Evolutionary conservation across 2,797 vertebrate species (phyloP).

Genomic region (Fistularia tabacaria): DNA sequence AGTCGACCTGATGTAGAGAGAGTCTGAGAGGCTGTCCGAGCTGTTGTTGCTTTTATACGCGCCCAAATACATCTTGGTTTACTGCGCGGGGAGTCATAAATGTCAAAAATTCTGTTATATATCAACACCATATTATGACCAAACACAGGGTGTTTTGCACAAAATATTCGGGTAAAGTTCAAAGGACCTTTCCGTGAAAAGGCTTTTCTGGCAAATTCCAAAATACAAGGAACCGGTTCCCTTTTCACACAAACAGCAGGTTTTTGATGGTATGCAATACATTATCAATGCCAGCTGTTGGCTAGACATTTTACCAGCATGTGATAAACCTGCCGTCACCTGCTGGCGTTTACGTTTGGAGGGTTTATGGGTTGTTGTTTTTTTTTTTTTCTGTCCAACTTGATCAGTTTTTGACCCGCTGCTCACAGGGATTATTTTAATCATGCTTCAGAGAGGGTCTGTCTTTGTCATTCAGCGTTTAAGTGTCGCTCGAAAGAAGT

Average conservation of each 20-base stretch:
- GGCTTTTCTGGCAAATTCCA: slow-evolving; percentile 13
- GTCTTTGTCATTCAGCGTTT: too few species aligned
- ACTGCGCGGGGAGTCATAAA: slow-evolving; percentile 54
- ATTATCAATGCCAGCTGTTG: too few species aligned
- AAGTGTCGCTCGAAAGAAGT: too few species aligned
- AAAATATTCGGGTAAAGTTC: slow-evolving; percentile 58
- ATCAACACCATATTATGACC: slow-evolving; percentile 45
- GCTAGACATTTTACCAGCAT: too few species aligned
- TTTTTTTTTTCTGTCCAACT: too few species aligned
- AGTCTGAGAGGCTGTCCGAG: slow-evolving; percentile 22
- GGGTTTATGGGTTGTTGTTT: too few species aligned
- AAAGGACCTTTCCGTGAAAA: slow-evolving; percentile 46
- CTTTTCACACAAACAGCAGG: slow-evolving; percentile 19
- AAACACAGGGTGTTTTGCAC: slow-evolving; percentile 60
- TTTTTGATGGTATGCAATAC: too few species aligned
- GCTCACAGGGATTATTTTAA: too few species aligned
- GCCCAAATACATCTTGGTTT: slow-evolving; percentile 35
- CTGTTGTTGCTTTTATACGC: slow-evolving; percentile 61
- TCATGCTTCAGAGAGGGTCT: too few species aligned
- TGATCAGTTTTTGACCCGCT: too few species aligned
- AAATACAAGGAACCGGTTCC: slow-evolving; percentile 40
- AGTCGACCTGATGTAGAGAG: slow-evolving; percentile 52
- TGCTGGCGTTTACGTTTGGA: too few species aligned
- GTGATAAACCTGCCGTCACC: too few species aligned
- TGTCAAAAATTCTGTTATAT: slow-evolving; percentile 55